Evolutionary conservation across 2,888 invertebrate genomes (phyloP), one percentile per base, ranked within the genome.

Genomic region (Listrodromus nycthemerus): DNA sequence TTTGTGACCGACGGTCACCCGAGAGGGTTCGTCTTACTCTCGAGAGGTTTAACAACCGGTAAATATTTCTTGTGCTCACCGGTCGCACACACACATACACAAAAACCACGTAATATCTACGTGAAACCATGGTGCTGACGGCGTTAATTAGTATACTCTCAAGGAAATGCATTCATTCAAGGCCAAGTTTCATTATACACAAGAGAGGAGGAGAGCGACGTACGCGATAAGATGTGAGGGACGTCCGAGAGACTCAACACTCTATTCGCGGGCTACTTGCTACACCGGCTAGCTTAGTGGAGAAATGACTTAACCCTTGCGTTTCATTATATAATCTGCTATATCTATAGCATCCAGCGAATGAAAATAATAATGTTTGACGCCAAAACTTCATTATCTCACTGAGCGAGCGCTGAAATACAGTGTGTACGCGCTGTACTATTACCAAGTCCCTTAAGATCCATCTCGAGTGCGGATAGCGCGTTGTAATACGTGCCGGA

Each of bases 121-220:
- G 84, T 70, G 81, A 81, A 78, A 70, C 71, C 71, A 81, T 84
- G 84, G 78, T 58, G 84, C 84, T 84, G 84, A 84, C 81, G 84
- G 78, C 84, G 84, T 84, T 84, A 84, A 84, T 84, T 84, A 82
- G 84, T 84, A 84, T 74, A 82, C 81, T 81, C 84, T 70, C 84
- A 79, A 65, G 84, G 81, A 84, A 84, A 84, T 84, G 84, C 81
- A 81, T 84, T 75, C 81, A 81, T 81, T 84, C 81, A 84, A 84
- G 84, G 84, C 84, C 84, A 84, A 84, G 84, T 81, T 84, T 81
- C 84, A 84, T 84, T 84, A 84, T 75, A 78, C 75, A 65, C 66
- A 63, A 48, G 77, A 48, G 24, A 73, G 61, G 73, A 63, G 73
- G 55, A 63, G 13, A 63, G 75, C 58, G 75, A 37, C 8, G 37